phyloP scores from a whole-genome alignment of 2,113 vertebrate species.

The Scalopus aquaticus region DNA sequence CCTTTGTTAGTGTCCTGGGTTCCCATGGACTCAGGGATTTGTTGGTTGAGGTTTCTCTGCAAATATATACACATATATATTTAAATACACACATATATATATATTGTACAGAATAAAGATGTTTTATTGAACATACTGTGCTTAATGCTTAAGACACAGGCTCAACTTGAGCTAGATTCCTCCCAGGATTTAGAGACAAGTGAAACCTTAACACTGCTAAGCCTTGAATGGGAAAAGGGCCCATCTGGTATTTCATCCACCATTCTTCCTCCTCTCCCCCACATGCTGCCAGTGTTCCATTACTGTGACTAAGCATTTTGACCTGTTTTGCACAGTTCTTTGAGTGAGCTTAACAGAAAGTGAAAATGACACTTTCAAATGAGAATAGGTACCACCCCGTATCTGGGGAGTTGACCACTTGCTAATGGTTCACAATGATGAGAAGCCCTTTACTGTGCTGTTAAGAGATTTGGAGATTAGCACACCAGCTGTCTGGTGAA shows the following conservation, averaged over 20 bases:
- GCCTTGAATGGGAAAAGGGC: not conserved
- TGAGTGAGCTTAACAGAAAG: conserved; percentile 46
- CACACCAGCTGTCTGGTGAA: not conserved
- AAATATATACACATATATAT: conserved; percentile 54
- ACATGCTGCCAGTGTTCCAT: not conserved
- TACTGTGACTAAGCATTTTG: not conserved
- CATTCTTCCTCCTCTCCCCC: not conserved
- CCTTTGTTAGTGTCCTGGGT: conserved; percentile 82
- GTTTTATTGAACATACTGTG: conserved; percentile 83
- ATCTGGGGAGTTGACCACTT: not conserved
- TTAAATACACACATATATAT: conserved; percentile 62
- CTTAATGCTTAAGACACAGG: conserved; percentile 59
- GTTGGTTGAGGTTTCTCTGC: conserved; percentile 74
- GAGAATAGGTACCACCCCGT: not conserved
- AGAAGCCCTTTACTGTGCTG: not conserved
- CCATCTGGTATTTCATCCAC: not conserved
- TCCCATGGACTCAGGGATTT: conserved; percentile 82
- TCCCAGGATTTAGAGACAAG: not conserved
- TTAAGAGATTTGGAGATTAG: not conserved
- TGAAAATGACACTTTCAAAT: not conserved
- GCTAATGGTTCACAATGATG: not conserved
- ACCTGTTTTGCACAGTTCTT: not conserved
- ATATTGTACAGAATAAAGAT: conserved; percentile 90
- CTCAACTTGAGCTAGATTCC: not conserved
- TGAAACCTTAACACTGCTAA: not conserved